A percentile compares a stretch with the other conserved stretches of the same genome.
Conservation (phyloP, 2,888 invertebrate genomes). For the Apotomis capreana region DNA sequence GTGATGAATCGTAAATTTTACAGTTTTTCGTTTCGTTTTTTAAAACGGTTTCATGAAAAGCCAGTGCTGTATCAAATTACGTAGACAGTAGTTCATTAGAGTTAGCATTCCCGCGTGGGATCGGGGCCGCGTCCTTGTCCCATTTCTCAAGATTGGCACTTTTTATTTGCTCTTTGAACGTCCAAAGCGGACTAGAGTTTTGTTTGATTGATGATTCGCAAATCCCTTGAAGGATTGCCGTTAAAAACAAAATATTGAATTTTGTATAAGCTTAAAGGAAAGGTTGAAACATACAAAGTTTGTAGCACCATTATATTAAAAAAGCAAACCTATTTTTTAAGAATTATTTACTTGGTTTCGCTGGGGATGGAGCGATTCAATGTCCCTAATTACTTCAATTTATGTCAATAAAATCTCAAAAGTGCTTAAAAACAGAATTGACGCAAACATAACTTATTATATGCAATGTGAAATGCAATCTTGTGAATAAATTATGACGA, state of each 20-base stretch:
- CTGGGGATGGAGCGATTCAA: too few species aligned
- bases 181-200: slow-evolving; percentile 53
- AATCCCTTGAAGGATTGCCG: not conserved
- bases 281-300: too few species aligned
- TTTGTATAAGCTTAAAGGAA: slow-evolving; percentile 12
- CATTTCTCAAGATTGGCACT: slow-evolving; percentile 77
- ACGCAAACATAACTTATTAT: too few species aligned
- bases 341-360: too few species aligned
- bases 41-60: slow-evolving; percentile 28
- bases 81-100: slow-evolving; percentile 39
- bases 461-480: too few species aligned
- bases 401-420: too few species aligned
- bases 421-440: too few species aligned
- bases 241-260: slow-evolving; percentile 14
- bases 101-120: slow-evolving; percentile 63
- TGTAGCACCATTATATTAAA: too few species aligned
- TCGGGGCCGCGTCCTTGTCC: slow-evolving; percentile 78
- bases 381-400: too few species aligned
- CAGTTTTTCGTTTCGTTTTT: slow-evolving; percentile 2
- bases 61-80: slow-evolving; percentile 36
- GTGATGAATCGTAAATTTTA: not conserved
- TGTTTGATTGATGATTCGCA: slow-evolving; percentile 55
- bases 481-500: too few species aligned
- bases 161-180: slow-evolving; percentile 69
- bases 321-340: too few species aligned